These are phyloP conservation scores for Coreius guichenoti DNA, from an alignment of 2,797 vertebrate species.

Conservation along the genomic window DNA sequence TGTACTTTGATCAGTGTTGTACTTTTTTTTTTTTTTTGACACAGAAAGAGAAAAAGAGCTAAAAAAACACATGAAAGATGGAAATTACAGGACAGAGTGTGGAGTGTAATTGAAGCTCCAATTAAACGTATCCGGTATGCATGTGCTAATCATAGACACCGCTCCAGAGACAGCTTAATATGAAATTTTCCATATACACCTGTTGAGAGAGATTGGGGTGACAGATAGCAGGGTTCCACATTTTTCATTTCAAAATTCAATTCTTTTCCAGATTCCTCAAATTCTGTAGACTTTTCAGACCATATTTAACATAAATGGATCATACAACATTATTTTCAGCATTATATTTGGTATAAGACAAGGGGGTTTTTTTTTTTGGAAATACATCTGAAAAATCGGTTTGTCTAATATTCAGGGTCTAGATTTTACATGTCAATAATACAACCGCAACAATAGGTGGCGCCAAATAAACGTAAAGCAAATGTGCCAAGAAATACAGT, in stretches of 20 bases:
- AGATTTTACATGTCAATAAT: no score
- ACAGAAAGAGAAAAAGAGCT: conserved; percentile 24
- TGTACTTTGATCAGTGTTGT: not conserved
- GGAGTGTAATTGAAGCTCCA: conserved; percentile 47
- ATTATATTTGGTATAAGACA: not conserved
- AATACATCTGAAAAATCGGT: no score
- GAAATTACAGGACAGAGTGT: conserved; percentile 27
- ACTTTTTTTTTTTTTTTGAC: no score
- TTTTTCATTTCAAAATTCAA: not conserved
- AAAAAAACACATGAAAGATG: not conserved
- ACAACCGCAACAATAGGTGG: no score
- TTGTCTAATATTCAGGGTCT: no score
- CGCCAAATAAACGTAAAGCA: no score
- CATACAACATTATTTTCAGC: not conserved
- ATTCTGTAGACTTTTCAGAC: not conserved
- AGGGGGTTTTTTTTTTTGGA: no score
- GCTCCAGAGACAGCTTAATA: conserved; percentile 47
- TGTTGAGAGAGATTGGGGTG: conserved; percentile 21
- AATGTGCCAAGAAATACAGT: no score
- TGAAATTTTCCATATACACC: conserved; percentile 56
- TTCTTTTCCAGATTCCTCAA: not conserved
- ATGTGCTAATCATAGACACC: conserved; percentile 57
- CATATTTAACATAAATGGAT: not conserved
- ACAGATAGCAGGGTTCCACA: not conserved
- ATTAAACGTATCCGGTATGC: conserved; percentile 37